Evolutionary conservation across 2,888 invertebrate species (phyloP).

Genomic region (Pristionchus arcanus): DNA sequence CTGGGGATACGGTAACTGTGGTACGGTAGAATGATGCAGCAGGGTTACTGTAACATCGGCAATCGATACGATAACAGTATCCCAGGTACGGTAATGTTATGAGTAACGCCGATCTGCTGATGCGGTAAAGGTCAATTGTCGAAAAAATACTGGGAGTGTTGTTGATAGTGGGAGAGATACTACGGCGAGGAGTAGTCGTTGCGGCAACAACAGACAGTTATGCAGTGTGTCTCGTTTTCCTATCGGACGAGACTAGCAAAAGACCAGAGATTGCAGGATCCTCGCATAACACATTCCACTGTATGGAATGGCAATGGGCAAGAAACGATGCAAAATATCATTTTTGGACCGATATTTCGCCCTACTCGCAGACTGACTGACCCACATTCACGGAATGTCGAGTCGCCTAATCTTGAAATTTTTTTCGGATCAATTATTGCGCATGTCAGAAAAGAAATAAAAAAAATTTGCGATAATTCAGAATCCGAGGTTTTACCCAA

Average conservation of each 20-base stretch:
- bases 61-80: not conserved
- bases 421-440: too few species aligned
- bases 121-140: not conserved
- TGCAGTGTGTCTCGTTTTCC: not conserved
- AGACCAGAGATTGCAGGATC: slow-evolving; percentile 1
- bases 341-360: too few species aligned
- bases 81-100: not conserved
- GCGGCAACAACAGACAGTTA: not conserved
- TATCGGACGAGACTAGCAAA: not conserved
- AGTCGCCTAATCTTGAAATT: too few species aligned
- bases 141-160: not conserved
- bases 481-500: too few species aligned
- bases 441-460: too few species aligned
- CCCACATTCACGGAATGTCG: too few species aligned
- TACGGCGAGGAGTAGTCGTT: not conserved
- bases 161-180: not conserved
- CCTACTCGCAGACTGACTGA: too few species aligned
- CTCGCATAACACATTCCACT: not conserved
- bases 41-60: too few species aligned
- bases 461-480: too few species aligned
- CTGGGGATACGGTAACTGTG: not conserved
- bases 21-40: not conserved
- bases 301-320: not conserved
- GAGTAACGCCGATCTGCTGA: not conserved
- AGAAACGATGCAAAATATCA: too few species aligned